phyloP scores from a whole-genome alignment of 35 echinoderm and acorn worm species.

The Ophioderma brevispina region DNA sequence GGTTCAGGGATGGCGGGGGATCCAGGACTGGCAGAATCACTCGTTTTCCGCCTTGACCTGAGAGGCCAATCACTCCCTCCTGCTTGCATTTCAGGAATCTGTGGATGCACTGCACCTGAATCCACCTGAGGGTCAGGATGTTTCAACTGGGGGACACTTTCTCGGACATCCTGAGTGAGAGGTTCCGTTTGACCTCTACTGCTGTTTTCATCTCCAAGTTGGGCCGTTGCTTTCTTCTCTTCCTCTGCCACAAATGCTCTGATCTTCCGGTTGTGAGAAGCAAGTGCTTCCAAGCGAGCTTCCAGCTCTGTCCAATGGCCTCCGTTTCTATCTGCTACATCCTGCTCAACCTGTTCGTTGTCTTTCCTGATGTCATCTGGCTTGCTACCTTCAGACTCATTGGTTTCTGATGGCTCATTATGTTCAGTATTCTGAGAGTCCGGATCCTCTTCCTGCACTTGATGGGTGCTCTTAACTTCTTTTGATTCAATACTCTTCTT shows the following conservation, averaged over 20 bases:
- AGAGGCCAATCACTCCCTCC: background rate
- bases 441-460: background rate
- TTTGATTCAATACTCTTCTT: background rate
- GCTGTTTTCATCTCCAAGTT: background rate
- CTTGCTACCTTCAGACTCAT: background rate
- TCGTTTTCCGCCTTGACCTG: background rate
- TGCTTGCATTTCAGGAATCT: background rate
- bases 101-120: background rate
- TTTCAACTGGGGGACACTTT: background rate
- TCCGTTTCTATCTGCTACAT: background rate
- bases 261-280: constrained; percentile 32
- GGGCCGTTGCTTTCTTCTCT: background rate
- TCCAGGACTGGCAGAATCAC: background rate
- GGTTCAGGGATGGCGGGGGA: background rate
- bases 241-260: constrained; percentile 1
- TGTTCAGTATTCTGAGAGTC: background rate
- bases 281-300: constrained; percentile 11
- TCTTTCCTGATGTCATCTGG: background rate
- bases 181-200: background rate
- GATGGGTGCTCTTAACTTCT: background rate
- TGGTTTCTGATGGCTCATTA: background rate
- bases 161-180: background rate
- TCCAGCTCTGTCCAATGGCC: background rate
- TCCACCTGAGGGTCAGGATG: background rate
- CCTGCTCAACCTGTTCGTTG: background rate